Evolutionary conservation across 1,140 invertebrate species (phyloP).

Genomic region (Cepaea nemoralis): DNA sequence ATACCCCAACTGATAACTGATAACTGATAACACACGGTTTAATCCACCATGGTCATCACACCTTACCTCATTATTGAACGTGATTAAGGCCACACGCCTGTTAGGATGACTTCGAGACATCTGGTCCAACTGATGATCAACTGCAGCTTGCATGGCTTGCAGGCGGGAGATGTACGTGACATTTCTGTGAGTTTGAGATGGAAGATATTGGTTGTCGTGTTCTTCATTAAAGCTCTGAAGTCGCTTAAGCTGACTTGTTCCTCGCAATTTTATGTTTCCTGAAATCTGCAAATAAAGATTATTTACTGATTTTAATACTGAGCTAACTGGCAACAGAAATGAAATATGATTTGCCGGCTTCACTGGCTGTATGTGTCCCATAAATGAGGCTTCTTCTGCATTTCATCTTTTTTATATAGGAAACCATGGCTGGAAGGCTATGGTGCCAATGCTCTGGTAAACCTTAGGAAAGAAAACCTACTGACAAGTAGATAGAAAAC

Average conservation of each 20-base stretch:
- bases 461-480: too few species aligned
- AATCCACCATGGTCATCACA: not conserved
- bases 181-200: constrained; percentile 52
- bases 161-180: constrained; percentile 66
- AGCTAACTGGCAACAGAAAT: too few species aligned
- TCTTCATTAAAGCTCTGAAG: constrained; percentile 53
- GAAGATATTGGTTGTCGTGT: constrained; percentile 57
- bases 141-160: constrained; percentile 69
- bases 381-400: too few species aligned
- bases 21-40: not conserved
- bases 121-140: constrained; percentile 68
- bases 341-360: too few species aligned
- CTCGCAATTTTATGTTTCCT: constrained; percentile 61
- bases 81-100: constrained; percentile 64
- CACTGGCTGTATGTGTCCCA: too few species aligned
- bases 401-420: too few species aligned
- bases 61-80: constrained; percentile 67
- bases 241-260: constrained; percentile 46
- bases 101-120: constrained; percentile 63
- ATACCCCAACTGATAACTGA: too few species aligned
- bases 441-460: too few species aligned
- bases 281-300: constrained; percentile 62
- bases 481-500: too few species aligned
- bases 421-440: too few species aligned
- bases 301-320: too few species aligned